A percentile compares a stretch with the other conserved stretches of the same genome.
Conservation (phyloP, 2,797 vertebrate genomes). For the Podarcis lilfordi region DNA sequence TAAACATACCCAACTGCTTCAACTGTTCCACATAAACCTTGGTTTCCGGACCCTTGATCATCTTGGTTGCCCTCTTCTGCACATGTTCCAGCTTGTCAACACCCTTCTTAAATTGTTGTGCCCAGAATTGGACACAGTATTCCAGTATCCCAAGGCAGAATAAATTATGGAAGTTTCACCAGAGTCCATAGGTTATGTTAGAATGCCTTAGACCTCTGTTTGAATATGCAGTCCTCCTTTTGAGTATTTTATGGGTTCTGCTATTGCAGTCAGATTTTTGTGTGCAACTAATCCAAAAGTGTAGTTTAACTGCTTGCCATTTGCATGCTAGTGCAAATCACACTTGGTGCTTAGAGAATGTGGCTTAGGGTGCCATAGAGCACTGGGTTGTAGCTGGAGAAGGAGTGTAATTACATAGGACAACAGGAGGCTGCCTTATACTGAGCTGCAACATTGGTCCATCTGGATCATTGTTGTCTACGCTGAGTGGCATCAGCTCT, state of each 20-base stretch:
- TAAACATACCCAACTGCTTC: too few relatives aligned
- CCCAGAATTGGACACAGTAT: too few relatives aligned
- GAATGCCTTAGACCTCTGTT: background rate
- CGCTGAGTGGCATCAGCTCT: too few relatives aligned
- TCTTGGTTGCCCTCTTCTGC: too few relatives aligned
- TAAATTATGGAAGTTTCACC: background rate
- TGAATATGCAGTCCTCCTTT: background rate
- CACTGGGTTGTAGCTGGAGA: background rate
- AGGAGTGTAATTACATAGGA: background rate
- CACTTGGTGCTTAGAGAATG: background rate
- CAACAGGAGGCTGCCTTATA: background rate
- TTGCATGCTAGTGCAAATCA: background rate
- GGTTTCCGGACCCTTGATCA: too few relatives aligned
- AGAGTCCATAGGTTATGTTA: background rate
- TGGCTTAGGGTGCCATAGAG: background rate
- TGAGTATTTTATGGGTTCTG: background rate
- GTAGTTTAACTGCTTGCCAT: background rate
- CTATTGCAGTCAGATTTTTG: constrained; percentile 9
- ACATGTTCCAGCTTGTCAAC: too few relatives aligned
- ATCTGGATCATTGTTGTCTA: too few relatives aligned
- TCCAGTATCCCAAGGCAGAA: too few relatives aligned
- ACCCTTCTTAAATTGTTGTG: too few relatives aligned
- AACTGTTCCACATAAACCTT: too few relatives aligned
- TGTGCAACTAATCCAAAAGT: background rate
- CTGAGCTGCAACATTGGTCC: too few relatives aligned